Evolutionary conservation across 1,140 invertebrate species (phyloP).

Genomic region (Physella acuta): DNA sequence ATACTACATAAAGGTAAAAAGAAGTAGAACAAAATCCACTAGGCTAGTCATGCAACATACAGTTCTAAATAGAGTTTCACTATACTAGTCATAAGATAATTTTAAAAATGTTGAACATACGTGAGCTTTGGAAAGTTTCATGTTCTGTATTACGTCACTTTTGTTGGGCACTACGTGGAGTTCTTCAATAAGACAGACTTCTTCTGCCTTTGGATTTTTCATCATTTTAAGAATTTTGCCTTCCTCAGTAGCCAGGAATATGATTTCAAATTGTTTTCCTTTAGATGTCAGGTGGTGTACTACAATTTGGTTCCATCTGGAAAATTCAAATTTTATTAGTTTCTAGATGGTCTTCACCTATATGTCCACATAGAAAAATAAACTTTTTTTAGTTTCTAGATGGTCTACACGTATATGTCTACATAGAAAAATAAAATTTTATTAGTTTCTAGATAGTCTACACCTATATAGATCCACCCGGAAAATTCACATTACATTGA

Average conservation of each 20-base stretch:
- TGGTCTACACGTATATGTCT: conserved; percentile 79
- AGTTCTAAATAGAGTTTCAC: too few relatives aligned
- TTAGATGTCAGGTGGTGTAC: conserved; percentile 76
- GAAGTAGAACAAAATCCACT: too few relatives aligned
- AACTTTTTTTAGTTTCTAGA: conserved; percentile 69
- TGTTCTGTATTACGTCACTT: conserved; percentile 66
- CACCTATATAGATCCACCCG: conserved; percentile 75
- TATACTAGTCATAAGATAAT: too few relatives aligned
- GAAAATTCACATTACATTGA: too few relatives aligned
- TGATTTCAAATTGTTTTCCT: conserved; percentile 57
- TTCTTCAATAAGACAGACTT: conserved; percentile 81
- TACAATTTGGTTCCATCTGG: conserved; percentile 74
- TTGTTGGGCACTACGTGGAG: conserved; percentile 71
- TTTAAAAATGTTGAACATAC: too few relatives aligned
- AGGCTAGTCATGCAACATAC: too few relatives aligned
- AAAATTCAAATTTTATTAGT: conserved; percentile 57
- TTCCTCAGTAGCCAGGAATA: conserved; percentile 75
- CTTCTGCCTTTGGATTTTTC: conserved; percentile 68
- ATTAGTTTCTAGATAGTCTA: conserved; percentile 75
- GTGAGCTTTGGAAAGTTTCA: conserved; percentile 80
- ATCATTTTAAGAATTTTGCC: conserved; percentile 81
- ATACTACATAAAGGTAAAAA: too few relatives aligned
- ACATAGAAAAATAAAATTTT: conserved; percentile 68
- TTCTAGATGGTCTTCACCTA: conserved; percentile 82
- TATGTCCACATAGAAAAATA: conserved; percentile 76